A percentile compares a stretch with the other conserved stretches of the same genome.
Conservation (phyloP, 2,797 vertebrate species). For the Danio jaintianensis region DNA sequence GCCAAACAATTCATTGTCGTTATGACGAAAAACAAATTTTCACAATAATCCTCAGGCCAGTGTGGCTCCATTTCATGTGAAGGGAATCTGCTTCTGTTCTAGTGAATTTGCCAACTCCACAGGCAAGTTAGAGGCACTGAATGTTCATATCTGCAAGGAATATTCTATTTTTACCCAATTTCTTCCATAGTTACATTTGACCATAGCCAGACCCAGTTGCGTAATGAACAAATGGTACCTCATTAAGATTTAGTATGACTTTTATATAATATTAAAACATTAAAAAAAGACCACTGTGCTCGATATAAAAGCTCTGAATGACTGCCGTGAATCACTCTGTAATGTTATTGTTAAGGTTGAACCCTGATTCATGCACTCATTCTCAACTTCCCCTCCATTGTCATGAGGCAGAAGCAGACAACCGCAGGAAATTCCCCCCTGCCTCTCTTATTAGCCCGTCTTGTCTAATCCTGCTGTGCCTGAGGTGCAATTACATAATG, state of each 20-base stretch:
- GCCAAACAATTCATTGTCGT: constrained; percentile 6
- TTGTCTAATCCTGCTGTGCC: constrained; percentile 16
- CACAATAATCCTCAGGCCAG: constrained; percentile 60
- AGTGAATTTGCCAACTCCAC: constrained; percentile 22
- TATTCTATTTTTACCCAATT: neutral
- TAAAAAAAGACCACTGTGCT: constrained; percentile 48
- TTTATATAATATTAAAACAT: constrained; percentile 46
- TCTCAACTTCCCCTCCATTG: constrained; percentile 52
- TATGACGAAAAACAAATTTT: constrained; percentile 66
- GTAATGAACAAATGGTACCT: constrained; percentile 40
- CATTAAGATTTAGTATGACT: constrained; percentile 43
- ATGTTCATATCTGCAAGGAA: constrained; percentile 13
- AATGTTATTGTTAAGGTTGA: constrained; percentile 60
- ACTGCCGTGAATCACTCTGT: constrained; percentile 67
- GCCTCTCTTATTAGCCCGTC: constrained; percentile 41
- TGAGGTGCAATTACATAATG: constrained; percentile 47
- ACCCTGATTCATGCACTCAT: constrained; percentile 54
- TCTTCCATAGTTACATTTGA: constrained; percentile 8
- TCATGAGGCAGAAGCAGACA: constrained; percentile 42
- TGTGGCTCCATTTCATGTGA: constrained; percentile 15
- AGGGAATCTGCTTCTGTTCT: constrained; percentile 24
- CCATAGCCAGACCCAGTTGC: constrained; percentile 20
- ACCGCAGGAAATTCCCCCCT: constrained; percentile 47
- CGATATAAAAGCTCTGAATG: constrained; percentile 51
- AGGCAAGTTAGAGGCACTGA: constrained; percentile 16